Base-by-base conservation (phyloP, 2,797 vertebrate species). In the Sandelia bainsii region DNA sequence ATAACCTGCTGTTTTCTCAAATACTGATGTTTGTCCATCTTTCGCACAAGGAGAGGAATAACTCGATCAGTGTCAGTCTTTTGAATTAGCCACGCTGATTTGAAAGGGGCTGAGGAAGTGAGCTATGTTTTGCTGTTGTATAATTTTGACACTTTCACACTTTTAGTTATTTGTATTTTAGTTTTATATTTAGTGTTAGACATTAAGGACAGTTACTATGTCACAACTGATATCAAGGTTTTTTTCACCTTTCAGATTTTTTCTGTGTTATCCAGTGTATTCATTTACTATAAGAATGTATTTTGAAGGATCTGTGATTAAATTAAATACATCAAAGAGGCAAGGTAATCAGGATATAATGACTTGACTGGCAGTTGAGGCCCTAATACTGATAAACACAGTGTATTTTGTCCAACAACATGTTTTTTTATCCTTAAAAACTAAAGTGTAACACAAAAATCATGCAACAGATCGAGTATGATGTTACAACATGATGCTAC, bases 401-500 rank as follows among this genome's bases (percentile, higher is more conserved):
- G 23, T n/a, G 0, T 2, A 20, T 50, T 52, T 0, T 51, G 0
- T 22, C 25, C 44, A 56, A 42, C 11, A 10, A 44, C 44, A 13
- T 25, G 3, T 32, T 9, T 34, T 29, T 59, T 20, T 52, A n/a
- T 65, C 34, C 1, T 20, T 40, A 19, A 14, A 39, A 52, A 61
- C 17, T 32, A 44, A 45, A 53, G 32, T 0, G 4, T 50, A 19
- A 53, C 22, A 52, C 12, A 19, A 29, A 29, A 77, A 40, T 77
- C 57, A 60, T 64, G 53, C 19, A 50, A 27, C 53, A 59, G 58
- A 70, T 22, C 17, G 19, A 46, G 61, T 74, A 32, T 81, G 62
- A 78, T 73, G 77, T 52, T 76, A 50, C 51, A 70, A 23, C 58
- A 59, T 42, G 67, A 80, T 50, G 54, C 67, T 60, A 51, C 65